phyloP scores from a whole-genome alignment of 2,888 invertebrate genomes.

The Drosophila percnosoma region DNA sequence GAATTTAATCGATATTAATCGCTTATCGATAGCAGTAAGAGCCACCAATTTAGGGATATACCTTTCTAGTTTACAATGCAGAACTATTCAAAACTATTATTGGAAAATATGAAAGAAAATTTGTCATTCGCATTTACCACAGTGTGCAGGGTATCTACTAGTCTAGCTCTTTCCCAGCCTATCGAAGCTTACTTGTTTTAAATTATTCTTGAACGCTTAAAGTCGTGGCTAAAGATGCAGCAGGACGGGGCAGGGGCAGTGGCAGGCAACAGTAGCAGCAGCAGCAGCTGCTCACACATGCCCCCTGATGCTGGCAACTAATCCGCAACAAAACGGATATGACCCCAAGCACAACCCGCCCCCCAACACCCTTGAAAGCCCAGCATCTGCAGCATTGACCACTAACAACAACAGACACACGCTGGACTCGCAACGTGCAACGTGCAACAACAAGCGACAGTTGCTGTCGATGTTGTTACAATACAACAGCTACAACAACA shows the following conservation, averaged over 20 bases:
- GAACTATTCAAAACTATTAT: not conserved
- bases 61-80: not conserved
- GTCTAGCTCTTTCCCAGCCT: accelerated
- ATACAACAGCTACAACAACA: conserved; percentile 41
- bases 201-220: conserved; percentile 29
- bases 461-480: conserved; percentile 71
- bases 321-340: conserved; percentile 59
- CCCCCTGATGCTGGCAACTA: conserved; percentile 55
- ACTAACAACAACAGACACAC: conserved; percentile 51
- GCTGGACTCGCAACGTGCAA: conserved; percentile 29
- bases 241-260: not conserved
- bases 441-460: conserved; percentile 59
- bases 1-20: not conserved
- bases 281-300: conserved; percentile 33
- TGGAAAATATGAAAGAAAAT: too few relatives aligned
- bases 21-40: not conserved
- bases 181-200: not conserved
- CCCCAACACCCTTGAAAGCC: not conserved
- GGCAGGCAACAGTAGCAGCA: not conserved
- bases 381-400: conserved; percentile 25
- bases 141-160: not conserved
- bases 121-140: too few relatives aligned
- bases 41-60: accelerated
- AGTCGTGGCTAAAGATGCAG: conserved; percentile 13
- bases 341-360: conserved; percentile 21